Conservation (phyloP, 2,113 vertebrate species). For the Calyptommatus sinebrachiatus region DNA sequence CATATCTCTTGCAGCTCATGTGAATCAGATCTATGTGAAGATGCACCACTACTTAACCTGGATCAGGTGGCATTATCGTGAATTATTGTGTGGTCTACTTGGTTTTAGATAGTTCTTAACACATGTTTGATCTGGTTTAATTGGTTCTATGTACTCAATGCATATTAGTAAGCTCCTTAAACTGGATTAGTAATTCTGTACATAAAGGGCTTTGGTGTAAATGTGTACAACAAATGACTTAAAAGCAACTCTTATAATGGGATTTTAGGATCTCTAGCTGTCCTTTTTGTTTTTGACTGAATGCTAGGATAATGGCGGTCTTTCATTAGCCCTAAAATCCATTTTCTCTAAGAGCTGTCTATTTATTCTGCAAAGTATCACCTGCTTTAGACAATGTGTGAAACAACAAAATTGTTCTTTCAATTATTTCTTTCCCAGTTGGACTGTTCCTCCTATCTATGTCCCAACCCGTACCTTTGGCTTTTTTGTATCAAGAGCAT, state of each 20-base stretch:
- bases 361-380: not conserved
- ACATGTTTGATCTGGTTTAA: too few species aligned
- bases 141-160: too few species aligned
- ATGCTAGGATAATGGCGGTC: not conserved
- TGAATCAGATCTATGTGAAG: too few species aligned
- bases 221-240: not conserved
- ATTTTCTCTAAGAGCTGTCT: slow-evolving; percentile 8
- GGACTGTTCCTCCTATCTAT: not conserved
- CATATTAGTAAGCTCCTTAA: too few species aligned
- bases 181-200: too few species aligned
- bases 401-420: slow-evolving; percentile 4
- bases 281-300: not conserved
- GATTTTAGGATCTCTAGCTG: not conserved
- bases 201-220: not conserved
- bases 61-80: too few species aligned
- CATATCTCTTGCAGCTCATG: too few species aligned
- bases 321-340: not conserved
- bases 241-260: not conserved
- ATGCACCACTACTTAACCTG: too few species aligned
- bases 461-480: not conserved
- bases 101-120: too few species aligned
- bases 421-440: slow-evolving; percentile 11
- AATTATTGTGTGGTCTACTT: too few species aligned
- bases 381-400: not conserved
- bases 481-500: not conserved